Base-by-base conservation (phyloP, 2,888 invertebrate species). In the Epistrophella euchroma region DNA sequence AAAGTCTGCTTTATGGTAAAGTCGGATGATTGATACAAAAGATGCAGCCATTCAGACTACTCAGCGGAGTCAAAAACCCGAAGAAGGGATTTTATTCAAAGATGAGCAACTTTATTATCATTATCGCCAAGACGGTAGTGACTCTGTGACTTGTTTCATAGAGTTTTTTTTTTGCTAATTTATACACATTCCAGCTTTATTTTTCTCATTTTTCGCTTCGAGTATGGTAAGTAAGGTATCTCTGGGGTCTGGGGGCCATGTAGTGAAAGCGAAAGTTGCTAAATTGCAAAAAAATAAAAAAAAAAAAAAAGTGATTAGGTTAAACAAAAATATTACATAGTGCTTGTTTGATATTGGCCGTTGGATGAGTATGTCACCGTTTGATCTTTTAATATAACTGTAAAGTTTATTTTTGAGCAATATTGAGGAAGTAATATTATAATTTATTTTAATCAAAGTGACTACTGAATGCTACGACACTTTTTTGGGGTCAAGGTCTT, bases 201-300 rank as follows among this genome's bases (percentile, higher is more conserved):
- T 13, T 40, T 55, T 73, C 40, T 28, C 19, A 43, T 62, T 43
- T 43, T 32, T 28, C 22, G 28, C 17, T 3, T 4, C 0, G 7
- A 15, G n/a, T 40, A 56, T 13, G 56, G 19, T n/a, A n/a, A 10
- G 74, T 50, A 17, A 35, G 74, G 35, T 47, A 19, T 17, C 52
- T 52, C 37, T 52, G 68, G 60, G 45, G n/a, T n/a, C n/a, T n/a
- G n/a, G n/a, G 64, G 56, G 66, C 68, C 52, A 58, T n/a, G 32
- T 32, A 75, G 71, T 55, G 82, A 87, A 80, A 88, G 88, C 88
- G 88, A 88, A 88, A 88, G 88, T 88, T 88, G 81, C 76, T 79
- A 88, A 88, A 86, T 81, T 81, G 81, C 83, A 70, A 77, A 78
- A 66, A 28, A 60, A 60, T n/a, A 43, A 77, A 19, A 70, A 74